phyloP scores from a whole-genome alignment of 2,113 vertebrate genomes.

The Coreoperca whiteheadi region DNA sequence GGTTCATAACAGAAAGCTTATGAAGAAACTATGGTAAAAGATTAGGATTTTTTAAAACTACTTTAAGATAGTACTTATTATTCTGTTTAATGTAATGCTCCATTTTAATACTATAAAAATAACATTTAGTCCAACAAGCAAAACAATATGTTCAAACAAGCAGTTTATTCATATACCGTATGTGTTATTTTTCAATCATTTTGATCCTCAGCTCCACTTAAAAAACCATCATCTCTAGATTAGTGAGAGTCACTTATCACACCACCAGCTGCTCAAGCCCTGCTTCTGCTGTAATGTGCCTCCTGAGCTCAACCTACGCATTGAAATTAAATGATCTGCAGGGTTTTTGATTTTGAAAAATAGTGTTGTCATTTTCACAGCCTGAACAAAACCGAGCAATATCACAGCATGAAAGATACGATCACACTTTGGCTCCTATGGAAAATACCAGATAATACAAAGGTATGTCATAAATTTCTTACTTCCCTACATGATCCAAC shows the following conservation, averaged over 20 bases:
- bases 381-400: slow-evolving; percentile 10
- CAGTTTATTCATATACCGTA: slow-evolving; percentile 11
- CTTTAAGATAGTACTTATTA: background rate
- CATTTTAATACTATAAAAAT: background rate
- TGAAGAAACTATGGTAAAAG: background rate
- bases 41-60: background rate
- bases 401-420: slow-evolving; percentile 9
- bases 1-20: no score
- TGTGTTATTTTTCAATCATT: slow-evolving; percentile 6
- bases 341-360: slow-evolving; percentile 33
- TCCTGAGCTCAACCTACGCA: slow-evolving; percentile 41
- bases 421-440: background rate
- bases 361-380: slow-evolving; percentile 22
- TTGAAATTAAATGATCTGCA: slow-evolving; percentile 52
- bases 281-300: slow-evolving; percentile 35
- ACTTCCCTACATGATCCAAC: slow-evolving; percentile 8
- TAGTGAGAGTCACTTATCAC: slow-evolving; percentile 45
- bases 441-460: slow-evolving; percentile 17
- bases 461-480: background rate
- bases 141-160: slow-evolving; percentile 16
- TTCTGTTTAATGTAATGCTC: background rate
- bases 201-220: slow-evolving; percentile 22
- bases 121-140: background rate
- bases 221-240: slow-evolving; percentile 47
- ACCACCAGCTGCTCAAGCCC: slow-evolving; percentile 29